Evolutionary conservation across 2,113 vertebrate species (phyloP), one percentile per base, ranked within the genome.

Genomic region (Toxostoma redivivum): DNA sequence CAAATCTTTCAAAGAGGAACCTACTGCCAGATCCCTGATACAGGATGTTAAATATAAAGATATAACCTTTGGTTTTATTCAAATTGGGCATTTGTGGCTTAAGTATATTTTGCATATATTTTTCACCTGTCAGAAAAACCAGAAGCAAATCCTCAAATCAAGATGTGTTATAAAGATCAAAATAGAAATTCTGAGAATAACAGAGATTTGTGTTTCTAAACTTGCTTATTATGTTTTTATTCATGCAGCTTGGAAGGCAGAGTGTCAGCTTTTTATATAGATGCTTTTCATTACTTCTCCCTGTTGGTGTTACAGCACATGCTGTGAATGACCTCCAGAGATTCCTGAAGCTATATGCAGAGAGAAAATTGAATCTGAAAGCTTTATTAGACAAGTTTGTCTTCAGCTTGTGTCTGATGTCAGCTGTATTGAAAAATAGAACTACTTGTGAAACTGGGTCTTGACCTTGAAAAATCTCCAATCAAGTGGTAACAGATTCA

Each of bases 321-420:
- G 95, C 97, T 98, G 97, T 88, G 97, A 97, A 97, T 98, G 98
- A 98, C 97, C 97, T 98, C 98, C 95, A 97, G 97, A 98, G 96
- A 98, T 97, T 98, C 95, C 91, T 96, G 94, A 92, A 96, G 97
- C 97, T 98, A 82, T 97, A 98, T 96, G 94, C 95, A 97, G 97
- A 95, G 50, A 98, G 94, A 95, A 98, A 98, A 98, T 97, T 98
- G 97, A 98, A 98, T 98, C 96, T 97, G 98, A 98, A 98, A 98
- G 97, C 97, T 98, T 98, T 98, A 98, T 98, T 98, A 98, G 95
- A 97, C 94, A 98, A 95, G 97, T 98, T 97, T 98, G 97, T 98
- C 97, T 98, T 98, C 89, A 92, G 95, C 88, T 98, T 97, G 96
- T 95, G 97, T 92, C 90, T 94, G 94, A 97, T 96, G 95, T 96